Evolutionary conservation across 2,888 invertebrate species (phyloP), one percentile per base, ranked within the genome.

Genomic region (Melieria picta): DNA sequence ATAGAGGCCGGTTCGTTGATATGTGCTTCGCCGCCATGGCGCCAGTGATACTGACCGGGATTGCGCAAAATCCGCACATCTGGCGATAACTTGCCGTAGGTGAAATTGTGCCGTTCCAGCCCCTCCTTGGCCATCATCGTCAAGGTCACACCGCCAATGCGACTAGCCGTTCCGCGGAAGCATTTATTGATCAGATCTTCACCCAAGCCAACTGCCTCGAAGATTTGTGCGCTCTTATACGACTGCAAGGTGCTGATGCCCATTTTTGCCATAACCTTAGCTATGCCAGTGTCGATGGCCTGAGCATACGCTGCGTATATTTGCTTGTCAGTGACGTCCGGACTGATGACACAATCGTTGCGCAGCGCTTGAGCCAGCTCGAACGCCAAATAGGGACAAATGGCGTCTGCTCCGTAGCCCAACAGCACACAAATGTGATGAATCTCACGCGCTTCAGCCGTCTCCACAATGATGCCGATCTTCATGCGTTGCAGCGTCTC

Each of bases 261-360:
- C 99, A 99, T 99, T 87, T 99, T 99, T 5, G 99, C 99, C 99
- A 99, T 99, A 0, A 91, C 96, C 87, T 97, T 97, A 65, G 93
- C 91, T 78, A 95, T 93, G 65, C 98, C 98, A 1, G 96, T 92
- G 81, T 96, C 96, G 83, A 95, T 93, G 56, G 98, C 97, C 77
- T 93, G 93, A 57, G 96, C 92, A 87, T 98, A 99, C 78, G 97
- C 94, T 72, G 89, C 88, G 86, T 93, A 97, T 77, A 98, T 93
- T 69, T 92, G 90, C 6, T 93, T 91, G 84, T 98, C 96, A 0
- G 92, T 91, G 4, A 94, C 88, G 4, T 89, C 88, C 0, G 91
- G 89, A 79, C 95, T 94, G 47, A 99, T 87, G 7, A 98, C 91
- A 57, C 94, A 94, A 87, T 98, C 95, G 79, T 93, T 92, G 46